Evolutionary conservation across 2,113 vertebrate species (phyloP).

Genomic region (Rhea pennata): DNA sequence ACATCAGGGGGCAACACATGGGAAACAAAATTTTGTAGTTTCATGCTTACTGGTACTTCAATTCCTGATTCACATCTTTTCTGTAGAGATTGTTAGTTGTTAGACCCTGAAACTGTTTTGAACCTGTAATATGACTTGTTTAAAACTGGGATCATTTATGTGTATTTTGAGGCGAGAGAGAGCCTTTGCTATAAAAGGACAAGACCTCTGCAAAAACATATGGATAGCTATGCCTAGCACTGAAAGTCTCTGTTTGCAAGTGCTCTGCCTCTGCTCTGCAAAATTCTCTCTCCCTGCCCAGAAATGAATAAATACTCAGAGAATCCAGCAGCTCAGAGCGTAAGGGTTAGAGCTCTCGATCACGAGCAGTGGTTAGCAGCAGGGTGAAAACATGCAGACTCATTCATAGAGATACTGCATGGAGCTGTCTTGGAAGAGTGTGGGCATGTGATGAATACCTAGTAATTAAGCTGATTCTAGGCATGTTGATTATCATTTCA

Average conservation of each 20-base stretch:
- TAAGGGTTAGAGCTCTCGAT: neutral
- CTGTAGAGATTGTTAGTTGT: neutral
- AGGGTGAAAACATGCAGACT: neutral
- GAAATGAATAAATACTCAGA: neutral
- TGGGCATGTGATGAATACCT: constrained; percentile 42
- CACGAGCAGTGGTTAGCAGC: neutral
- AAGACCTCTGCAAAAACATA: neutral
- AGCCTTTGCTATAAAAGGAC: neutral
- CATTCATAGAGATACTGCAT: neutral
- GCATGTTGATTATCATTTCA: constrained; percentile 38
- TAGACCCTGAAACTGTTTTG: neutral
- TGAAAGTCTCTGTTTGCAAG: neutral
- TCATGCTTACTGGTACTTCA: neutral
- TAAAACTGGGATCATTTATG: neutral
- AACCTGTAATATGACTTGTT: neutral
- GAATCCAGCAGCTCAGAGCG: neutral
- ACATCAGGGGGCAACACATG: neutral
- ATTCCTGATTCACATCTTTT: neutral
- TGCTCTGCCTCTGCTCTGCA: neutral
- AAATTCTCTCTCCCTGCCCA: neutral
- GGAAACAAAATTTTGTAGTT: neutral
- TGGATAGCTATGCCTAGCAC: neutral
- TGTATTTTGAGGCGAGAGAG: neutral
- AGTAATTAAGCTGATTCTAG: constrained; percentile 53
- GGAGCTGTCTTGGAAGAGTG: neutral